phyloP scores from a whole-genome alignment of 2,797 vertebrate species.

The Apogon talboti region DNA sequence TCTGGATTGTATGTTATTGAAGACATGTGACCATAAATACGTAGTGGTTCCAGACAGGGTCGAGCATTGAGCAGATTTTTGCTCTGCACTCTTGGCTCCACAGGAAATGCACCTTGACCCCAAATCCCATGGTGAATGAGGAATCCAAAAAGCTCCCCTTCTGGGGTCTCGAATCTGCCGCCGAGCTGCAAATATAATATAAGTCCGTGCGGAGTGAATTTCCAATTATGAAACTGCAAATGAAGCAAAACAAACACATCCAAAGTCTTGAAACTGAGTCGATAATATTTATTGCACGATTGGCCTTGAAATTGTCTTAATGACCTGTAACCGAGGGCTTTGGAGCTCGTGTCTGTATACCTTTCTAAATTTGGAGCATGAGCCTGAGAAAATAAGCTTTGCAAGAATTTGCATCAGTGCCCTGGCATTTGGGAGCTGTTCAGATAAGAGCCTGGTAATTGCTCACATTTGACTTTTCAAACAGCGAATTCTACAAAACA shows the following conservation, averaged over 20 bases:
- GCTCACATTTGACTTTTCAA: slow-evolving; percentile 76
- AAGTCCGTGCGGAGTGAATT: slow-evolving; percentile 5
- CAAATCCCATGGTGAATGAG: slow-evolving; percentile 57
- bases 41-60: slow-evolving; percentile 57
- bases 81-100: slow-evolving; percentile 32
- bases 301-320: slow-evolving; percentile 35
- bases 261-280: not conserved
- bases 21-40: slow-evolving; percentile 63
- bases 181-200: slow-evolving; percentile 11
- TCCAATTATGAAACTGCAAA: slow-evolving; percentile 13
- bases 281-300: slow-evolving; percentile 27
- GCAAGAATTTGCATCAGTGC: slow-evolving; percentile 70
- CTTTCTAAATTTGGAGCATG: slow-evolving; percentile 64
- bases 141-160: slow-evolving; percentile 42
- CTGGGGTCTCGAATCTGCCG: slow-evolving; percentile 26
- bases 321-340: slow-evolving; percentile 34
- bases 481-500: slow-evolving; percentile 48
- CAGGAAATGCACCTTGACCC: slow-evolving; percentile 77
- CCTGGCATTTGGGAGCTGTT: slow-evolving; percentile 55
- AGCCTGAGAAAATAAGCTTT: slow-evolving; percentile 63
- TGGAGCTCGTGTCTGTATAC: slow-evolving; percentile 24
- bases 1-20: slow-evolving; percentile 34
- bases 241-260: slow-evolving; percentile 20
- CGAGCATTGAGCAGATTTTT: slow-evolving; percentile 17
- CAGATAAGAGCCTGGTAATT: slow-evolving; percentile 71